These are phyloP conservation scores for Stigmatopora argus DNA, from an alignment of 2,113 vertebrate species.

Conservation along the genomic window DNA sequence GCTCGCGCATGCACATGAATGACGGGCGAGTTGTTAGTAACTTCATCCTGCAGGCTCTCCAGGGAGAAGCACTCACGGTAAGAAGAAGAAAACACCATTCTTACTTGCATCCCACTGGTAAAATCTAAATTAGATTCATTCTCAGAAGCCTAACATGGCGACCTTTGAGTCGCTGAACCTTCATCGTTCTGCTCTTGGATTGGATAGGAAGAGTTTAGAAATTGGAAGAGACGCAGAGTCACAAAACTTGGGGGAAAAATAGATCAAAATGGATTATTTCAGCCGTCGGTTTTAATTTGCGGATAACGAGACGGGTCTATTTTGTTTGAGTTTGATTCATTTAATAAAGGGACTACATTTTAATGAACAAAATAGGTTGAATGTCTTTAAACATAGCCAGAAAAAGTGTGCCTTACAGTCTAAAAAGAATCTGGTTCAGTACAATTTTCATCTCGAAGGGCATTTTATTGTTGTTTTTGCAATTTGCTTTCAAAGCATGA, in stretches of 20 bases:
- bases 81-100: constrained; percentile 30
- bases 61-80: constrained; percentile 94
- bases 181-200: background rate
- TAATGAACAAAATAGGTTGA: no score
- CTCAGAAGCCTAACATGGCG: background rate
- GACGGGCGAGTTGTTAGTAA: constrained; percentile 99
- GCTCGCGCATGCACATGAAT: constrained; percentile 98
- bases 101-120: background rate
- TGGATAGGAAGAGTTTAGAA: background rate
- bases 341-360: no score
- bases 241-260: background rate
- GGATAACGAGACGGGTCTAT: no score
- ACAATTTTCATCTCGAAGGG: no score
- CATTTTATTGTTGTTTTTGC: no score
- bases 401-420: no score
- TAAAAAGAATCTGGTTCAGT: no score
- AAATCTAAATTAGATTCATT: background rate
- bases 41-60: constrained; percentile 95
- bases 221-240: background rate
- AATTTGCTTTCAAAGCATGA: no score
- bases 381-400: no score
- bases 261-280: background rate
- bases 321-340: background rate
- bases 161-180: background rate
- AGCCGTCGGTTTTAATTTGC: background rate